Conservation (phyloP, 2,888 invertebrate genomes). For the Tipula unca region DNA sequence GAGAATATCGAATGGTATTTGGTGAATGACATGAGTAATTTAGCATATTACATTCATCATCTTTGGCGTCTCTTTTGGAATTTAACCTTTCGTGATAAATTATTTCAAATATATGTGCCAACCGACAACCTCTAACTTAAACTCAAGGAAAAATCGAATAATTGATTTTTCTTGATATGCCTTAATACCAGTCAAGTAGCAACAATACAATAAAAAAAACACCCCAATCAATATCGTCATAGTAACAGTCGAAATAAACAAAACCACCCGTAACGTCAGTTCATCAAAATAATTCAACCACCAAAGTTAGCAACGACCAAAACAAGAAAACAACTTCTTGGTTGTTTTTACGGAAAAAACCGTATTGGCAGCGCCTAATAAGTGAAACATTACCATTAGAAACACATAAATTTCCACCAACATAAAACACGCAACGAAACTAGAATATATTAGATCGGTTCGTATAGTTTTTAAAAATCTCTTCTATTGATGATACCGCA, state of each 20-base stretch:
- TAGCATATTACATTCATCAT: too few species aligned
- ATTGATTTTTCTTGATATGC: not conserved
- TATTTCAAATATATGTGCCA: too few species aligned
- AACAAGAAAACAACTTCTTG: not conserved
- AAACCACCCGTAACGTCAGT: not conserved
- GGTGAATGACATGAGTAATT: too few species aligned
- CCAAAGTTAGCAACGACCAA: not conserved
- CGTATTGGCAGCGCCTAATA: not conserved
- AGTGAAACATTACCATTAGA: slow-evolving; percentile 3
- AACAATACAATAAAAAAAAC: not conserved
- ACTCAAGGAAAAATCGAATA: not conserved
- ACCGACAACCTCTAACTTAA: not conserved
- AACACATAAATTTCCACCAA: not conserved
- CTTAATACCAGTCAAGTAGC: not conserved
- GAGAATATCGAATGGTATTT: too few species aligned
- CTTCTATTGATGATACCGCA: not conserved
- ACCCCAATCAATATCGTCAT: not conserved
- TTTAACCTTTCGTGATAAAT: too few species aligned
- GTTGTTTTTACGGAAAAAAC: slow-evolving; percentile 18
- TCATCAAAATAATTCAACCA: not conserved
- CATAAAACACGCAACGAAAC: not conserved
- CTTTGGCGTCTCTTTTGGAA: too few species aligned
- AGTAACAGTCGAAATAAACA: not conserved
- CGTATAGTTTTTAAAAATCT: not conserved
- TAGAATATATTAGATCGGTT: not conserved